Base-by-base conservation (phyloP, 2,888 invertebrate species). In the Rotaria magnacalcarata region DNA sequence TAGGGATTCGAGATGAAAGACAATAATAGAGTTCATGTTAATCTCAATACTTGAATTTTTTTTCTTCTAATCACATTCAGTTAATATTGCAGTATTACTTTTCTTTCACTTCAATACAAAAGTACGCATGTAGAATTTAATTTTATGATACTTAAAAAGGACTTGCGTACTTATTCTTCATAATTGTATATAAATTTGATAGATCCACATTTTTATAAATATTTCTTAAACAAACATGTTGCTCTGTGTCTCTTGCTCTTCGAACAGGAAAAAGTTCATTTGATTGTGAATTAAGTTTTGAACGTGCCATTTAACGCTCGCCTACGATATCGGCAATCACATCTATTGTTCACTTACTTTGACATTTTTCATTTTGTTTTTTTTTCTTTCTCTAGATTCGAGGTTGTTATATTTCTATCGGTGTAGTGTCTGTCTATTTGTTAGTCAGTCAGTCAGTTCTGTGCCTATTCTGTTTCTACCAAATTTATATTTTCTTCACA, bases 281-380 rank as follows among this genome's bases (percentile, higher is more conserved):
- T 34, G 67, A 67, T 67, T 19, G 14, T 67, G 67, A 67, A 67
- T 67, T 34, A 34, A 34, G 34, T 67, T 67, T 34, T 34, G 67
- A 67, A 67, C 67, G 67, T 67, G 67, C 34, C 67, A 67, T 67
- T 67, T 67, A 67, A 67, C 67, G 34, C 34, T 67, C 34, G 19
- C 67, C 67, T 34, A 34, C 67, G 67, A 67, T 67, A 67, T 67
- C 67, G 67, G n/a, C 27, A 34, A 6, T 67, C 67, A 67, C 67
- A 67, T 34, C 5, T 16, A 67, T 19, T 34, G 34, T 67, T 67
- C 67, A 16, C 14, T 34, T 67, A 16, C 14, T 34, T 67, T 67
- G 67, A 67, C 67, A 67, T 67, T 67, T 34, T 67, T 27, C 34
- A 27, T 27, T 34, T 67, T 34, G n/a, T 6, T 67, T 67, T 19